Percentiles rank a stretch among this genome's conserved stretches.
Evolutionary conservation across 37 sponge, comb jelly and placozoan genomes (phyloP).

Genomic region (Agelas oroides): DNA sequence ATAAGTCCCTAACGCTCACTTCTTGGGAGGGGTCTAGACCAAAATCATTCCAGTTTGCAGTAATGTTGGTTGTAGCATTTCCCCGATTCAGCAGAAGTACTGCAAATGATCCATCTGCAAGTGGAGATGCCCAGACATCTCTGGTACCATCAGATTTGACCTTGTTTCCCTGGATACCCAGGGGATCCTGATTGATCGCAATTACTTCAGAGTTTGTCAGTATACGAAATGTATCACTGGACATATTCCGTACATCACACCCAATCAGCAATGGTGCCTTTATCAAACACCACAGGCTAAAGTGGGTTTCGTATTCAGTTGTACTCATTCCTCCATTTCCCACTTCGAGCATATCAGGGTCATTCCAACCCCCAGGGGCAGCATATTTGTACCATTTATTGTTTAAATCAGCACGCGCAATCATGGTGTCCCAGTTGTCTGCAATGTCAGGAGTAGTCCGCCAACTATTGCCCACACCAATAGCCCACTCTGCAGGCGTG

Average conservation of each 20-base stretch:
- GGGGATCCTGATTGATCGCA: constrained; percentile 82
- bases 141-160: constrained; percentile 8
- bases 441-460: constrained; percentile 82
- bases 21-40: constrained; percentile 5
- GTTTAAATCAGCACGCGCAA: constrained; percentile 67
- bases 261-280: constrained; percentile 91
- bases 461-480: constrained; percentile 89
- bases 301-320: constrained; percentile 79
- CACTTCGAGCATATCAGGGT: constrained; percentile 90
- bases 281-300: constrained; percentile 88
- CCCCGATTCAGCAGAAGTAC: constrained; percentile 73
- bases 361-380: constrained; percentile 91
- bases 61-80: constrained; percentile 18
- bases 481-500: constrained; percentile 75
- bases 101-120: constrained; percentile 46
- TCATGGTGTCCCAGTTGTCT: constrained; percentile 79
- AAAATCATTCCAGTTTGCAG: constrained; percentile 53
- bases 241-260: constrained; percentile 71
- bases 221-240: constrained; percentile 68
- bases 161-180: constrained; percentile 79
- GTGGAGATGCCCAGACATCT: constrained; percentile 83
- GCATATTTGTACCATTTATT: constrained; percentile 69
- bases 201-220: constrained; percentile 88
- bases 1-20: constrained; percentile 79
- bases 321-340: constrained; percentile 86